phyloP scores from a whole-genome alignment of 35 echinoderm and acorn worm species.

The Diadema setosum region DNA sequence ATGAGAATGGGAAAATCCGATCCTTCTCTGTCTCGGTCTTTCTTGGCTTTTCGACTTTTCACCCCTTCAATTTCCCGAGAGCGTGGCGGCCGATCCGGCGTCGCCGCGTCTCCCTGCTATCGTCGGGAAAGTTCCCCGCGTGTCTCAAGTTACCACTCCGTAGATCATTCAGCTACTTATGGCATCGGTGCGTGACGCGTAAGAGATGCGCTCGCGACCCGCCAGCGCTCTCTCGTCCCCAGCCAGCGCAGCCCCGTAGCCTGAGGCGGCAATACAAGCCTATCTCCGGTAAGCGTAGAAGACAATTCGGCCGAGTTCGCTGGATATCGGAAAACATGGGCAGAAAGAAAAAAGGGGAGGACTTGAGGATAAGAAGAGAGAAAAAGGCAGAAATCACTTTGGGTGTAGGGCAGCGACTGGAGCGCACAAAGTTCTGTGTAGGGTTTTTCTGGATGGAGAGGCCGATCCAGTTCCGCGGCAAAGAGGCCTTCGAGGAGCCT shows the following conservation, averaged over 20 bases:
- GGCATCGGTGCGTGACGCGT: constrained; percentile 10
- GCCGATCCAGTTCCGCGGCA: constrained; percentile 7
- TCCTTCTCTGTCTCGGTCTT: background rate
- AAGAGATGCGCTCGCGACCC: background rate
- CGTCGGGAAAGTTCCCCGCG: constrained; percentile 6
- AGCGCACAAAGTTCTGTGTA: background rate
- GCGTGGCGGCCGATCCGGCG: background rate
- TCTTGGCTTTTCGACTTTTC: constrained; percentile 4
- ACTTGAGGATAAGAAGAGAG: background rate
- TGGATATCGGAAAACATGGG: constrained; percentile 2
- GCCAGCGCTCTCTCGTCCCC: background rate
- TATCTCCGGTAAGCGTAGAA: constrained; percentile 10
- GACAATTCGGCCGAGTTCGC: background rate
- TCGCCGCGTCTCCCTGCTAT: background rate
- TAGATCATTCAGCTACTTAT: constrained; percentile 24
- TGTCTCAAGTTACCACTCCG: constrained; percentile 25
- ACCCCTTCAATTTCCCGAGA: constrained; percentile 25
- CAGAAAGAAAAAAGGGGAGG: background rate
- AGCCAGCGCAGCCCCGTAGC: background rate
- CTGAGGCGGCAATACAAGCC: background rate
- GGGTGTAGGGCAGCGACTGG: background rate
- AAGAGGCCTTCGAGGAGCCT: background rate
- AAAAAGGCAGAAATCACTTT: constrained; percentile 17
- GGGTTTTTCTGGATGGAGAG: background rate
- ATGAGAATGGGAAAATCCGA: no score